These are phyloP conservation scores for Mixornis gularis DNA, from an alignment of 2,113 vertebrate species.

Conservation along the genomic window DNA sequence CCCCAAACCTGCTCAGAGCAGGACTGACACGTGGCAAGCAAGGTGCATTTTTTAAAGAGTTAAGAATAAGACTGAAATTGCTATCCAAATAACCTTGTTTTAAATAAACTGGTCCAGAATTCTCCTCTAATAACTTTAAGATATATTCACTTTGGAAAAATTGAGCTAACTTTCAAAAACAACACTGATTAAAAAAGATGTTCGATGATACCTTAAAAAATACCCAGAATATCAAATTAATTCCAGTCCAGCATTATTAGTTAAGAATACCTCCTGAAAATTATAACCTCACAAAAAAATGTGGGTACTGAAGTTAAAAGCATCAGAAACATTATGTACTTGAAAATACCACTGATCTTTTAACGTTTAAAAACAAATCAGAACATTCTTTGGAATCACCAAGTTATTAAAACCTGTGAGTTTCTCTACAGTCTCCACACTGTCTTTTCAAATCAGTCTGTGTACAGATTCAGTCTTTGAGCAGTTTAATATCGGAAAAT, in stretches of 20 bases:
- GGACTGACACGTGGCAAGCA: constrained; percentile 21
- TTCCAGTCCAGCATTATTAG: constrained; percentile 67
- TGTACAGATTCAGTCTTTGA: constrained; percentile 57
- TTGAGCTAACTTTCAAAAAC: constrained; percentile 57
- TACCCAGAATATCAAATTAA: constrained; percentile 71
- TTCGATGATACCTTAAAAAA: constrained; percentile 75
- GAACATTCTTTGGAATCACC: constrained; percentile 84
- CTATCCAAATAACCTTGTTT: constrained; percentile 57
- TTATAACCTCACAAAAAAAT: constrained; percentile 69
- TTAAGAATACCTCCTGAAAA: constrained; percentile 71
- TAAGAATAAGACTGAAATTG: constrained; percentile 60
- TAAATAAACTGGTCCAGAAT: constrained; percentile 59
- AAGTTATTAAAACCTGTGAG: constrained; percentile 66
- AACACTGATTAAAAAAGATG: constrained; percentile 70
- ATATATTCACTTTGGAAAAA: neutral
- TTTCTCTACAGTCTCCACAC: constrained; percentile 68
- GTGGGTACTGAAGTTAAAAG: constrained; percentile 76
- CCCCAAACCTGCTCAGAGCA: constrained; percentile 39
- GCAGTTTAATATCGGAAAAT: constrained; percentile 31
- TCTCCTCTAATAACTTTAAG: constrained; percentile 54
- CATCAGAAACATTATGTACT: constrained; percentile 70
- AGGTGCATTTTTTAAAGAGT: constrained; percentile 59
- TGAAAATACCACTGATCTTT: constrained; percentile 71
- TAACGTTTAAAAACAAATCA: constrained; percentile 72
- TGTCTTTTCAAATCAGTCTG: constrained; percentile 42